Evolutionary conservation across 30 jellyfish, hydroid and myxozoan genomes (phyloP).

Genomic region (Rhopilema esculentum): DNA sequence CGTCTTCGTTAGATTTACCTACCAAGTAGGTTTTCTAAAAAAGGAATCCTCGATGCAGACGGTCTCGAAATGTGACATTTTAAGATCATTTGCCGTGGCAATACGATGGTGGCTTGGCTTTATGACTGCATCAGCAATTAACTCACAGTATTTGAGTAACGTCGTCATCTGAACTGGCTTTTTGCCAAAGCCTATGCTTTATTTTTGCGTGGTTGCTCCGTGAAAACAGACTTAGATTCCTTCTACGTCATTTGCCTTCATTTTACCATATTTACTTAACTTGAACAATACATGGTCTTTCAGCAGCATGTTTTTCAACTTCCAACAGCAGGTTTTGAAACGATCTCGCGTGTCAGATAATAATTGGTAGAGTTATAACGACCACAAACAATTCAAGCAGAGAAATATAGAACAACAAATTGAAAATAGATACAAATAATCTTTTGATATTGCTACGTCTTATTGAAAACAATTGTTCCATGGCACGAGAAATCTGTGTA

Average conservation of each 20-base stretch:
- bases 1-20: no score
- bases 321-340: neutral
- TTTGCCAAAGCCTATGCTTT: no score
- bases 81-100: no score
- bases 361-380: neutral
- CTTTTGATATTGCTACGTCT: neutral
- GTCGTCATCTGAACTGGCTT: no score
- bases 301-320: neutral
- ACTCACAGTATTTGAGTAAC: no score
- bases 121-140: no score
- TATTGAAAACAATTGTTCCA: neutral
- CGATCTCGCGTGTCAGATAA: neutral
- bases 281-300: neutral
- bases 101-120: no score
- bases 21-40: no score
- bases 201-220: no score
- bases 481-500: constrained; percentile 2
- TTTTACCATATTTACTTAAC: neutral
- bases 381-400: neutral
- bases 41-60: no score
- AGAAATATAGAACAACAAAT: neutral
- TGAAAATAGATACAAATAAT: neutral
- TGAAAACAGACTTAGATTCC: no score
- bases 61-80: no score
- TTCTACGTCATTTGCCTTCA: neutral